Percentiles rank a stretch among this genome's conserved stretches.
phyloP scores from a whole-genome alignment of 2,113 vertebrate genomes.

The Prunella fulvescens region DNA sequence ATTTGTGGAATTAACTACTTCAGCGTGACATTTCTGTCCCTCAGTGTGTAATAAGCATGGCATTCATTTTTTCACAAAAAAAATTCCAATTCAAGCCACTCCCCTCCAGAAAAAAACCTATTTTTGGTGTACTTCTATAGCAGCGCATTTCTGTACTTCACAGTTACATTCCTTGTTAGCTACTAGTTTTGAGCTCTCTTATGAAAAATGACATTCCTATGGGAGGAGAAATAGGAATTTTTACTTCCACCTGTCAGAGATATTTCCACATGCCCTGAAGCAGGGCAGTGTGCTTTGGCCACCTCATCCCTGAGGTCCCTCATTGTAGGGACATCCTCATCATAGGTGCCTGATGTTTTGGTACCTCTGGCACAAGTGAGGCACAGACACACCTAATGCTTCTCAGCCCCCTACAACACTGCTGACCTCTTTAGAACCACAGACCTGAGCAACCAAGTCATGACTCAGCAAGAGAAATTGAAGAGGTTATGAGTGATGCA shows the following conservation, averaged over 20 bases:
- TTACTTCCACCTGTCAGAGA: not conserved
- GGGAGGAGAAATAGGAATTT: not conserved
- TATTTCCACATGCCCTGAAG: not conserved
- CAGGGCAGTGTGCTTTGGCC: not conserved
- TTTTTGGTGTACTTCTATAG: not conserved
- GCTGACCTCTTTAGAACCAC: not conserved
- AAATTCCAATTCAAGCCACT: not conserved
- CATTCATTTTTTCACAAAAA: not conserved
- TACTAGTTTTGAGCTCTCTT: not conserved
- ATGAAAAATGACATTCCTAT: not conserved
- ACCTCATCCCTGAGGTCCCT: not conserved
- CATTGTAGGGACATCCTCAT: not conserved
- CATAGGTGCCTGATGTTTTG: not conserved
- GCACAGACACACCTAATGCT: not conserved
- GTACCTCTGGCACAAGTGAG: not conserved
- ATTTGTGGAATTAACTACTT: not conserved
- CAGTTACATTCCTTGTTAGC: not conserved
- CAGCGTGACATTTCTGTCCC: not conserved
- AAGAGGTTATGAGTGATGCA: not conserved
- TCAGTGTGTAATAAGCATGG: not conserved
- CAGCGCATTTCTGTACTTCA: not conserved
- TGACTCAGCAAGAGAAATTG: not conserved
- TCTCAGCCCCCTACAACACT: not conserved
- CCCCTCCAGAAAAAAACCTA: not conserved
- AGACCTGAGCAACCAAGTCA: not conserved